These are phyloP conservation scores for Emesis furor DNA, from an alignment of 2,888 invertebrate genomes.

Conservation along the genomic window DNA sequence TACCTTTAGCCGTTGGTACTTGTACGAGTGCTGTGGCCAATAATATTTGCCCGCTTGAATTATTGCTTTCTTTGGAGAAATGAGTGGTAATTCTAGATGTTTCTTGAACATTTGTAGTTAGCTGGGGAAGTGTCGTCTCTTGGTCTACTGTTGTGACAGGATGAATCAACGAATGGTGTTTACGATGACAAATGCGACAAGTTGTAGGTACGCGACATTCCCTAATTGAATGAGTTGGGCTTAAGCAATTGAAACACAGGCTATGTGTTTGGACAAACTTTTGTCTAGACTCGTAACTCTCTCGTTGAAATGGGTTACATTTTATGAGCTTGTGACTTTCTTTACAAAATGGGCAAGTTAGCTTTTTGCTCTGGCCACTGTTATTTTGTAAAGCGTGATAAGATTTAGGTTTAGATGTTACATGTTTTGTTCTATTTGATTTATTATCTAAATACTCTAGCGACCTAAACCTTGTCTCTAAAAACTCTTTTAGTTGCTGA, in stretches of 20 bases:
- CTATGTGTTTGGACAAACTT: not conserved
- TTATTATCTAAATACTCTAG: not conserved
- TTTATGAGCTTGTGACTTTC: not conserved
- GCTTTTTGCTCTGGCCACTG: not conserved
- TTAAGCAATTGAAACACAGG: slow-evolving; percentile 1
- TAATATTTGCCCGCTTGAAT: not conserved
- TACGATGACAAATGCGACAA: slow-evolving; percentile 2
- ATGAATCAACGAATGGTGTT: not conserved
- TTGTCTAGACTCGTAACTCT: slow-evolving; percentile 8
- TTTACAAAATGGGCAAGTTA: slow-evolving; percentile 6
- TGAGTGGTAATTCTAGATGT: not conserved
- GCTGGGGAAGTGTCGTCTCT: slow-evolving; percentile 29
- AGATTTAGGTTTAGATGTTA: not conserved
- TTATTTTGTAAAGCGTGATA: not conserved
- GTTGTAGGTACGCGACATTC: not conserved
- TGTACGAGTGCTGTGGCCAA: not conserved
- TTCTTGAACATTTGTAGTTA: not conserved
- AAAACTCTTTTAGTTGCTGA: not conserved
- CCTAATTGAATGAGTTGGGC: not conserved
- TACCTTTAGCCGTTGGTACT: not conserved
- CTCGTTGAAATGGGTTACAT: not conserved
- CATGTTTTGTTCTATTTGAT: not conserved
- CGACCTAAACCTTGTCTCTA: not conserved
- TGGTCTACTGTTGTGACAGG: not conserved
- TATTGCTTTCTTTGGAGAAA: not conserved